A percentile compares a stretch with the other conserved stretches of the same genome.
These are phyloP conservation scores for Ceriagrion tenellum DNA, from an alignment of 2,888 invertebrate genomes.

Conservation along the genomic window DNA sequence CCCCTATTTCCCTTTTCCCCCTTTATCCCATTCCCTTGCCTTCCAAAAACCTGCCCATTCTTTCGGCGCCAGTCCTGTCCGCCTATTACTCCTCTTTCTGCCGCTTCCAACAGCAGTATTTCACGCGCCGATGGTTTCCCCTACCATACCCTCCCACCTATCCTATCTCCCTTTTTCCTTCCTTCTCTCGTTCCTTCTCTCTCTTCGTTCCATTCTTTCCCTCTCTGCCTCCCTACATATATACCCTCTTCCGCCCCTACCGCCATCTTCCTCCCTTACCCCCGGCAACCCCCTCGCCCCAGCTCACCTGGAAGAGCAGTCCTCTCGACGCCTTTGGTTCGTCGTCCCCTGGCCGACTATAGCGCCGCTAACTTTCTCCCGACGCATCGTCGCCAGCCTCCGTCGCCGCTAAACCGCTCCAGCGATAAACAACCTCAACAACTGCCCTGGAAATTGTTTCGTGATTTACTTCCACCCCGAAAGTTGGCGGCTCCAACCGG, in stretches of 20 bases:
- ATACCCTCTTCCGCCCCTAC: neutral
- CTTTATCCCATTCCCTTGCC: neutral
- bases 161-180: neutral
- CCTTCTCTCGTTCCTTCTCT: neutral
- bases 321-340: conserved; percentile 11
- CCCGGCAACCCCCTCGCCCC: neutral
- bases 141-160: too few relatives aligned
- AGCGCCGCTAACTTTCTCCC: conserved; percentile 55
- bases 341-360: neutral
- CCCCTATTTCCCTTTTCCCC: neutral
- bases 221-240: too few relatives aligned
- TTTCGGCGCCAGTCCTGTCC: conserved; percentile 26
- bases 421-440: conserved; percentile 55
- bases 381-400: conserved; percentile 47
- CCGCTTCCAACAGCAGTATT: conserved; percentile 36
- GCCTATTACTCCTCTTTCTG: conserved; percentile 16
- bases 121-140: neutral
- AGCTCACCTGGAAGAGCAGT: conserved; percentile 37
- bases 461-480: conserved; percentile 44
- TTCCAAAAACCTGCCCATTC: neutral
- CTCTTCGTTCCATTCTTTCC: too few relatives aligned
- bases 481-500: neutral
- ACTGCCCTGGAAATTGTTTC: conserved; percentile 48
- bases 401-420: conserved; percentile 21
- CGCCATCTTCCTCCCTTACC: neutral